A percentile compares a stretch with the other conserved stretches of the same genome.
Evolutionary conservation across 2,888 invertebrate genomes (phyloP).

Genomic region (Nymphalis polychloros): DNA sequence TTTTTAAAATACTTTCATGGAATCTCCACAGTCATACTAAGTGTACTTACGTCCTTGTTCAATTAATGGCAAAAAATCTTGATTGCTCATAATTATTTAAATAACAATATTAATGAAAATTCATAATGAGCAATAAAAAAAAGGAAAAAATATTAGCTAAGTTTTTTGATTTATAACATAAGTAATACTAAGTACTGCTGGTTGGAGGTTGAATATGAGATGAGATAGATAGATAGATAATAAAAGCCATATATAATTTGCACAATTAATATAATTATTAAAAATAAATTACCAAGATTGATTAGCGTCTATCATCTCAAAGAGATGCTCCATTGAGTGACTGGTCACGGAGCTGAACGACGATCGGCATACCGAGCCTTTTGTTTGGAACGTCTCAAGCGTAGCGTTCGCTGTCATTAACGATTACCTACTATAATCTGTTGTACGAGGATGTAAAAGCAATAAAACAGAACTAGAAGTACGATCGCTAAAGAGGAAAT

Average conservation of each 20-base stretch:
- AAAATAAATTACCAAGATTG: not conserved
- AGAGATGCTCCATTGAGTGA: conserved; percentile 14
- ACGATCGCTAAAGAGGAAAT: not conserved
- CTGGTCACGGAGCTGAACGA: conserved; percentile 8
- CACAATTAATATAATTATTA: not conserved
- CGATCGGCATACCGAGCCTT: conserved; percentile 12
- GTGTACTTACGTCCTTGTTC: too few species aligned
- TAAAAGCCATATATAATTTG: not conserved
- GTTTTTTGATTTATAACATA: too few species aligned
- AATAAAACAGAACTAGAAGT: not conserved
- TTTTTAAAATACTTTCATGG: too few species aligned
- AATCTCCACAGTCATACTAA: too few species aligned
- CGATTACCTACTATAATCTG: conserved; percentile 7
- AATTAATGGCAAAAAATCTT: too few species aligned
- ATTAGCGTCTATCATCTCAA: not conserved
- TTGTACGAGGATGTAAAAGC: not conserved
- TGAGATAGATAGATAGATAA: too few species aligned
- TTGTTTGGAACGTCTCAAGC: conserved; percentile 30
- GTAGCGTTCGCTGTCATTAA: conserved; percentile 21
- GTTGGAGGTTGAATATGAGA: too few species aligned
- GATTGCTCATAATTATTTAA: too few species aligned
- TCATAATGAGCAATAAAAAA: too few species aligned
- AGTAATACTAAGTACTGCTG: too few species aligned
- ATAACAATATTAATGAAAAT: too few species aligned
- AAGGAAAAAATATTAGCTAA: too few species aligned